Conservation (phyloP, 2,888 invertebrate genomes). For the Cerastis leucographa region DNA sequence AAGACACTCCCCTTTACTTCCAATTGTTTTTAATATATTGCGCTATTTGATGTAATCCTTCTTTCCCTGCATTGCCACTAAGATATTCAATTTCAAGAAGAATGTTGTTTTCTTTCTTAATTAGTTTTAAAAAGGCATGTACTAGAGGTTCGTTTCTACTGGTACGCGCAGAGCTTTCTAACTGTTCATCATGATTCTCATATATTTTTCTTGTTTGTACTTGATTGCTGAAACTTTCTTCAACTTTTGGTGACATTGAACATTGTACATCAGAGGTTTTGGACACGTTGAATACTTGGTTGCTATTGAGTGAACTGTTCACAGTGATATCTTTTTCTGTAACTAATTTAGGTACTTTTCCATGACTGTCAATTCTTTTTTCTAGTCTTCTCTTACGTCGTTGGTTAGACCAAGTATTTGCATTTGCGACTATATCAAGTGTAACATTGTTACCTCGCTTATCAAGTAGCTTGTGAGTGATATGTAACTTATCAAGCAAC, state of each 20-base stretch:
- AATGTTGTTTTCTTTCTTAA: conserved; percentile 83
- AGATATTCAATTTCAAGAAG: conserved; percentile 91
- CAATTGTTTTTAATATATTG: conserved; percentile 94
- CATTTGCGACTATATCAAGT: conserved; percentile 91
- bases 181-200: conserved; percentile 7
- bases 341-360: conserved; percentile 75
- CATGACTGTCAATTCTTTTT: conserved; percentile 77
- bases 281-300: conserved; percentile 5
- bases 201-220: not conserved
- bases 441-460: conserved; percentile 79
- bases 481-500: conserved; percentile 76
- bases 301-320: not conserved
- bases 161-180: not conserved
- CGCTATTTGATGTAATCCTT: conserved; percentile 93
- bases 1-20: conserved; percentile 74
- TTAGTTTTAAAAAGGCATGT: conserved; percentile 83
- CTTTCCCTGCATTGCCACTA: conserved; percentile 91
- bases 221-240: not conserved
- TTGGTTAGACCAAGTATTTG: conserved; percentile 96
- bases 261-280: conserved; percentile 8
- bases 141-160: conserved; percentile 70
- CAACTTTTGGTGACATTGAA: conserved; percentile 10
- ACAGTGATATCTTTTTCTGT: conserved; percentile 16
- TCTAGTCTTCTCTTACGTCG: conserved; percentile 93
- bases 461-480: conserved; percentile 78